Base-by-base conservation (phyloP, 2,113 vertebrate species). In the Aythya baeri region DNA sequence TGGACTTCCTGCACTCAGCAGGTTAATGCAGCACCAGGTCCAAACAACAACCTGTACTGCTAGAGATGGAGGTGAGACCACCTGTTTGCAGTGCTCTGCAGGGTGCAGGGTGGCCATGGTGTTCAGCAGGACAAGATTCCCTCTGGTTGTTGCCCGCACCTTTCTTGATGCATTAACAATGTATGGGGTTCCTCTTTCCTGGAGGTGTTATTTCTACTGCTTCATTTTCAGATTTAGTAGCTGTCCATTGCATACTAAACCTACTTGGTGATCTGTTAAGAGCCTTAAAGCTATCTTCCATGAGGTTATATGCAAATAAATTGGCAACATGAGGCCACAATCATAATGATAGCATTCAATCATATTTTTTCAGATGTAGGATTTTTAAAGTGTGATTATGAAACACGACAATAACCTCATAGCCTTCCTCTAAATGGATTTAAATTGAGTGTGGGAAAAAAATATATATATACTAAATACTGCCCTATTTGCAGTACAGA, bases 271-370 rank as follows among this genome's bases (percentile, higher is more conserved):
- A 11, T 32, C 55, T 88, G 31, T 61, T 54, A 74, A 92, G 72
- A 80, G 20, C 17, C 36, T 66, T 96, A 44, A 81, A 54, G 22
- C 8, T 63, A 8, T 68, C 67, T 91, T 91, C 89, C 74, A 49
- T 90, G 72, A 89, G 74, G 76, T 92, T 90, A 38, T 82, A 79
- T 65, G 52, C 80, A 95, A 97, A 75, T 86, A 91, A 93, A 38
- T 70, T 57, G 70, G 68, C 34, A 87, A 73, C 61, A 57, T 73
- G 41, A 67, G 81, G 54, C 49, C 57, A 57, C 86, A 80, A 50
- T 38, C 90, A 77, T 72, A 71, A 62, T 27, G 73, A 63, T 41
- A 94, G 36, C 41, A 77, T 59, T 77, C 23, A 70, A 68, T 86
- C 71, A 43, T 22, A 61, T 66, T 94, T 94, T 68, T 91, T 20